Base-by-base conservation (phyloP, 2,888 invertebrate species). In the Hedychridium roseum region DNA sequence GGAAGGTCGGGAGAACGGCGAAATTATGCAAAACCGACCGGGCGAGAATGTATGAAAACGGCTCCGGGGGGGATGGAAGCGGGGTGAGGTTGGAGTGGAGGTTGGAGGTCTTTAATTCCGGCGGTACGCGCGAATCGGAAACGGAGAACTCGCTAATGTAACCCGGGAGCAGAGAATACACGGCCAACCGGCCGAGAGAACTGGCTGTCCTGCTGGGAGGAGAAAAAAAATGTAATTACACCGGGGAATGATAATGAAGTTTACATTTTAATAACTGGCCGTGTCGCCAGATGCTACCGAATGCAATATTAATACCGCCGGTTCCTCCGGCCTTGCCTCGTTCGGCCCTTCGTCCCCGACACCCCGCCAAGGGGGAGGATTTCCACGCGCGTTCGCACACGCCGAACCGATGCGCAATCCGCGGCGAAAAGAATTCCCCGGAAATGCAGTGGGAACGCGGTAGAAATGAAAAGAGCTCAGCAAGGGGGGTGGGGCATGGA, bases 261-360 rank as follows among this genome's bases (percentile, higher is more conserved):
- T 66, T 66, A 68, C 66, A 66, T 66, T 66, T 66, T 66, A 66
- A 66, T 66, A 66, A 66, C 68, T 55, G 53, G 31, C 47, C 45
- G 55, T 57, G 68, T 57, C 68, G 68, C 59, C 68, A 68, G 68
- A 66, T 68, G 66, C 50, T 59, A 54, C 50, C 52, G 59, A 63
- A 64, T 66, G 66, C 61, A 64, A 66, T 68, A 66, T 66, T 68
- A 66, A 68, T 66, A 57, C 43, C 21, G 43, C n/a, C 14, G n/a
- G n/a, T n/a, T n/a, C n/a, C 21, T 46, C 32, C 42, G n/a, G n/a
- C 48, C 38, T 21, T 34, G 41, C 41, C 40, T 45, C 47, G 54
- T 66, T 64, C 46, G 44, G 28, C 18, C n/a, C n/a, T n/a, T n/a
- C n/a, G n/a, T n/a, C n/a, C n/a, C n/a, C n/a, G n/a, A n/a, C n/a